phyloP scores from a whole-genome alignment of 1,140 invertebrate genomes.

The Pygmarrhopalites habei region DNA sequence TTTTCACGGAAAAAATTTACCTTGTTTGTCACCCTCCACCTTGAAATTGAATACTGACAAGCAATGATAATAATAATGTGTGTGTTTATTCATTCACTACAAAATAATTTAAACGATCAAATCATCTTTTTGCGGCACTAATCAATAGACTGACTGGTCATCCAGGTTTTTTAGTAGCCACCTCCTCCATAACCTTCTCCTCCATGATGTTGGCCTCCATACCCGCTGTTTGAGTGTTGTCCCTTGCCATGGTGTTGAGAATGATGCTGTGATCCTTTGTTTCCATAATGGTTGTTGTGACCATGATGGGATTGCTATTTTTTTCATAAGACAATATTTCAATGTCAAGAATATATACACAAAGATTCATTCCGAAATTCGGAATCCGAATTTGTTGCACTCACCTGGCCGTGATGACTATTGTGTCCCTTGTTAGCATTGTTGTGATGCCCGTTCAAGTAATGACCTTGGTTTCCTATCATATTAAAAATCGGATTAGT shows the following conservation, averaged over 20 bases:
- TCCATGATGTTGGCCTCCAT: not conserved
- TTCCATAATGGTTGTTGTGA: conserved; percentile 18
- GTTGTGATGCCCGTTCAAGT: conserved; percentile 21
- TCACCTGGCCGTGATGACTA: conserved; percentile 8
- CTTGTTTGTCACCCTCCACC: too few species aligned
- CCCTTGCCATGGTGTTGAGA: conserved; percentile 8
- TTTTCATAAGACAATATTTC: not conserved
- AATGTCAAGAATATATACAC: not conserved
- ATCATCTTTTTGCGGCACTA: too few species aligned
- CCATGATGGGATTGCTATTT: conserved; percentile 9
- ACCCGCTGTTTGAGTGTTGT: not conserved
- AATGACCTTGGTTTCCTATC: too few species aligned
- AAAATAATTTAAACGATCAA: too few species aligned
- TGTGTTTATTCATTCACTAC: too few species aligned
- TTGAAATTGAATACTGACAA: too few species aligned
- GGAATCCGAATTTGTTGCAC: not conserved
- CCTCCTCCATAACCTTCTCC: conserved; percentile 9
- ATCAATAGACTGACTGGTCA: too few species aligned
- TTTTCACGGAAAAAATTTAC: too few species aligned
- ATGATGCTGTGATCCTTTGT: conserved; percentile 16
- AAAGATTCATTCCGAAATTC: not conserved
- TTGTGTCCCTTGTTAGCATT: conserved; percentile 20
- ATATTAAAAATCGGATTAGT: too few species aligned
- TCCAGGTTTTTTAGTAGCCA: not conserved
- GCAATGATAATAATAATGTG: too few species aligned